Percentiles rank a stretch among this genome's conserved stretches.
Conservation (phyloP, 2,113 vertebrate genomes). For the Alligator sinensis region DNA sequence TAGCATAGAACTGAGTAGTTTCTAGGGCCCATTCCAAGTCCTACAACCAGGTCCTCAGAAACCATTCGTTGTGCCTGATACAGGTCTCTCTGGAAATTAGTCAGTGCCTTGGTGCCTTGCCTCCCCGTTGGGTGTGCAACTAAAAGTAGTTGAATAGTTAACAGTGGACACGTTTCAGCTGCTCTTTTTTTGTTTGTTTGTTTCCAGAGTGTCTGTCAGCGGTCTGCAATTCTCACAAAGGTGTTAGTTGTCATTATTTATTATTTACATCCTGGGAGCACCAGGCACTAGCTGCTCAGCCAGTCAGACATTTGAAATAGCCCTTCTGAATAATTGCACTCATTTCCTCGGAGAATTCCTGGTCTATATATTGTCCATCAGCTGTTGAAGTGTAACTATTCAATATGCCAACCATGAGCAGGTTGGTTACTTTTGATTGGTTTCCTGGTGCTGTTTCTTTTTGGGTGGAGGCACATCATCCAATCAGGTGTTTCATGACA, state of each 20-base stretch:
- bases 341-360: background rate
- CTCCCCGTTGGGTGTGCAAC: background rate
- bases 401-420: background rate
- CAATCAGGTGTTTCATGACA: background rate
- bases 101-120: background rate
- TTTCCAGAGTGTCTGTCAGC: fast-evolving
- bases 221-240: fast-evolving
- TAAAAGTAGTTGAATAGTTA: background rate
- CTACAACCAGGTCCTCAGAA: background rate
- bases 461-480: fast-evolving
- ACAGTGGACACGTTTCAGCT: fast-evolving
- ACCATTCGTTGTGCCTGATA: background rate
- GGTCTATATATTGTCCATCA: background rate
- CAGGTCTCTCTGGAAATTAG: background rate
- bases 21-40: background rate
- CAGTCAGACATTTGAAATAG: fast-evolving
- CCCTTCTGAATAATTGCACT: fast-evolving
- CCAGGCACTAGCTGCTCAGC: fast-evolving
- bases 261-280: fast-evolving
- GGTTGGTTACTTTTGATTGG: background rate
- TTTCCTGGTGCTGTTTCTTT: background rate
- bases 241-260: fast-evolving
- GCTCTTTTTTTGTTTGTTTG: background rate
- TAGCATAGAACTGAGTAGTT: background rate
- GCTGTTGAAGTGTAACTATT: fast-evolving